Conservation (phyloP, 2,797 vertebrate species). For the Nasua narica region DNA sequence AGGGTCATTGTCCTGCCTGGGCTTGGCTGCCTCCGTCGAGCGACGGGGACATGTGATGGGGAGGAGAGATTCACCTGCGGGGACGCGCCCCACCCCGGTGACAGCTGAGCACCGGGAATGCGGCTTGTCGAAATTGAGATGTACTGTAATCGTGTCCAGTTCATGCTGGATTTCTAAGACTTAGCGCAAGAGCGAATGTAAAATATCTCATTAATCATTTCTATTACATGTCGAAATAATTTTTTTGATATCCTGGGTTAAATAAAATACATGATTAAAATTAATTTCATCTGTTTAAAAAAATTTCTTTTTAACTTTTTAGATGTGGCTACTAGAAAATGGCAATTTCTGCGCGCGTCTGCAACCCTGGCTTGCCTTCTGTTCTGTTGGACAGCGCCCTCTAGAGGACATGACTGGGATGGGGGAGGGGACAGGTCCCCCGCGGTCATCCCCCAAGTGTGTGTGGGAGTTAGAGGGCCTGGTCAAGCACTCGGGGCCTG, state of each 20-base stretch:
- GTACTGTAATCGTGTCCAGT: neutral
- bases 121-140: neutral
- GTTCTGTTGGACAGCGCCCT: neutral
- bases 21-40: neutral
- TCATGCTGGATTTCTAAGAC: neutral
- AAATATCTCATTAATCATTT: constrained; percentile 29
- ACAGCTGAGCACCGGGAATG: neutral
- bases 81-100: fast-evolving
- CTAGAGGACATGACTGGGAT: neutral
- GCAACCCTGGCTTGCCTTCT: fast-evolving
- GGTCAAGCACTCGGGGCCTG: neutral
- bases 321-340: neutral
- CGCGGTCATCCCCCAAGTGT: neutral
- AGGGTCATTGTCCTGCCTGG: neutral
- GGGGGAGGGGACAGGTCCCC: fast-evolving
- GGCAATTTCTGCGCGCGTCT: fast-evolving
- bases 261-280: constrained; percentile 59
- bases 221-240: constrained; percentile 48
- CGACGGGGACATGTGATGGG: neutral
- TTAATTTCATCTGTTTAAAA: constrained; percentile 10
- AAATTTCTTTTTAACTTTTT: neutral
- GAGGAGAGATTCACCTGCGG: neutral
- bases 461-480: neutral
- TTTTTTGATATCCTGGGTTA: constrained; percentile 45
- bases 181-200: neutral